These are phyloP conservation scores for Venustoraphidia nigricollis DNA, from an alignment of 2,888 invertebrate genomes.

Conservation along the genomic window DNA sequence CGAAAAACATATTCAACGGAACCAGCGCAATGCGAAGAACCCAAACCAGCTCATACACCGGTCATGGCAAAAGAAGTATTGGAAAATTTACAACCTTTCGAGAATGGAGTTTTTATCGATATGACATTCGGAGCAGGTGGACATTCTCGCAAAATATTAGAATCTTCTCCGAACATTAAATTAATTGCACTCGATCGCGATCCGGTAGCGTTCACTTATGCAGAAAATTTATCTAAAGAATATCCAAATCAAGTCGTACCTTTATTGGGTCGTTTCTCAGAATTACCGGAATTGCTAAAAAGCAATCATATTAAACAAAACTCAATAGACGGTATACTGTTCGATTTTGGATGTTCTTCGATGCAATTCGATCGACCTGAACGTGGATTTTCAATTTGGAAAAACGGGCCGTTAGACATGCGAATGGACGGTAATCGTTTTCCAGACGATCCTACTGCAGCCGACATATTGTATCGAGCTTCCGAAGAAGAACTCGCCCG, in stretches of 20 bases:
- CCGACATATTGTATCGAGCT: slow-evolving; percentile 68
- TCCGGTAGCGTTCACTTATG: slow-evolving; percentile 57
- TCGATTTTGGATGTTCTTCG: slow-evolving; percentile 90
- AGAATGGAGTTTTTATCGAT: slow-evolving; percentile 59
- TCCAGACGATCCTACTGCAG: slow-evolving; percentile 62
- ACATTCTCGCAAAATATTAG: slow-evolving; percentile 61
- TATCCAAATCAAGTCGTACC: slow-evolving; percentile 62
- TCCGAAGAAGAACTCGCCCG: slow-evolving; percentile 62
- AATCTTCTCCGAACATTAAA: slow-evolving; percentile 43
- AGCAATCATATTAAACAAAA: slow-evolving; percentile 38
- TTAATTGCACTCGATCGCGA: slow-evolving; percentile 81
- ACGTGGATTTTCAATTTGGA: slow-evolving; percentile 74
- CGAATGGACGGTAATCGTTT: slow-evolving; percentile 73
- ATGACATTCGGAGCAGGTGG: slow-evolving; percentile 97
- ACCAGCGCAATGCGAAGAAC: slow-evolving; percentile 1
- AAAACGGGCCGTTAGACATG: slow-evolving; percentile 87
- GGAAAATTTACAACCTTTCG: slow-evolving; percentile 44
- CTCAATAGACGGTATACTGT: slow-evolving; percentile 72
- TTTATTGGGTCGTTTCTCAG: slow-evolving; percentile 78
- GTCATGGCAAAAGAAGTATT: slow-evolving; percentile 61
- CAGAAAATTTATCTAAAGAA: slow-evolving; percentile 43
- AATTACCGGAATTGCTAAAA: slow-evolving; percentile 53
- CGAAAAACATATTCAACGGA: background rate
- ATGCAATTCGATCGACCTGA: slow-evolving; percentile 79
- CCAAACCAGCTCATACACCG: slow-evolving; percentile 44